Percentiles rank a stretch among this genome's conserved stretches.
These are phyloP conservation scores for Phoeniculus purpureus DNA, from an alignment of 2,797 vertebrate species.

Conservation along the genomic window DNA sequence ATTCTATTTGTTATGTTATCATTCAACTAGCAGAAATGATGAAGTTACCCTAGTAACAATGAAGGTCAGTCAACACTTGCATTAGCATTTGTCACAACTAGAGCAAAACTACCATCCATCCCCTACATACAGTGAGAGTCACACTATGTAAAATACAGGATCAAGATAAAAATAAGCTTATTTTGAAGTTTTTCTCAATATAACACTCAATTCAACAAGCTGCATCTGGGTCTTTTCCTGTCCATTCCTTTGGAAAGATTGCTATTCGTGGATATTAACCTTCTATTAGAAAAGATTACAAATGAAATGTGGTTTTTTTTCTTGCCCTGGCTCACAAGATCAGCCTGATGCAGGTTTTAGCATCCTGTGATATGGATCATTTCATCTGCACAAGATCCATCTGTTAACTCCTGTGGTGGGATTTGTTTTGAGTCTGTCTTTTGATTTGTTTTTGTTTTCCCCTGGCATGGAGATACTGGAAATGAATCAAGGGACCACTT, in stretches of 20 bases:
- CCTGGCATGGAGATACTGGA: neutral
- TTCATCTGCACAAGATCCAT: neutral
- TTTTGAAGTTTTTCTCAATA: neutral
- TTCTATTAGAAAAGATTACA: neutral
- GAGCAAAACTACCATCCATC: neutral
- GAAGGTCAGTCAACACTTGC: neutral
- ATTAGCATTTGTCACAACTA: neutral
- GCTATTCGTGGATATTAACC: neutral
- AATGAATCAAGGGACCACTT: neutral
- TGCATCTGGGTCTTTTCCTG: neutral
- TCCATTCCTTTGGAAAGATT: neutral
- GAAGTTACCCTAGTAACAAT: fast-evolving
- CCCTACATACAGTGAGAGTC: neutral
- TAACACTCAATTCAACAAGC: neutral
- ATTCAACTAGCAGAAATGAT: neutral
- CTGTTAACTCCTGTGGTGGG: neutral
- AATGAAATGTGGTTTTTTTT: neutral
- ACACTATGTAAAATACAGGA: neutral
- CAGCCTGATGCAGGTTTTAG: neutral
- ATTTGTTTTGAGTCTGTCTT: neutral
- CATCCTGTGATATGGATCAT: neutral
- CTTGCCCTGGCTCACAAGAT: neutral
- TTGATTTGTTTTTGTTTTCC: neutral
- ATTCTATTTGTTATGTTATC: too few species aligned
- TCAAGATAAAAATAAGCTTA: neutral